Evolutionary conservation across 2,797 vertebrate genomes (phyloP).

Genomic region (Bovichtus variegatus): DNA sequence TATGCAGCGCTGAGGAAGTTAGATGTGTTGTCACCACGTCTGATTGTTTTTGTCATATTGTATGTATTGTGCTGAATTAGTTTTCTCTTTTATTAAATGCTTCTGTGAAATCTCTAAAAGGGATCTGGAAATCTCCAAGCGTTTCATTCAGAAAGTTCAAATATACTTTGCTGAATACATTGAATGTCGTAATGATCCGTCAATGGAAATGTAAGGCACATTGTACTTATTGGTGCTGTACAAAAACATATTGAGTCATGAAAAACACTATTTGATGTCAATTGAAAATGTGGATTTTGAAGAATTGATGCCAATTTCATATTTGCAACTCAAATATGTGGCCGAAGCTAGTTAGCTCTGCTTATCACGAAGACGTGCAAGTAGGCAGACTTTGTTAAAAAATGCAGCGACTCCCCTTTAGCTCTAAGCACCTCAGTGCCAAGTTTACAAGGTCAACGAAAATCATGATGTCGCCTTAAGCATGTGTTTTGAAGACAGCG

Average conservation of each 20-base stretch:
- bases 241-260: background rate
- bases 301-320: background rate
- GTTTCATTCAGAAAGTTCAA: background rate
- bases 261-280: background rate
- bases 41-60: background rate
- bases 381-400: background rate
- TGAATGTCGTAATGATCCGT: background rate
- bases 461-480: slow-evolving; percentile 37
- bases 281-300: background rate
- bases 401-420: background rate
- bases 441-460: slow-evolving; percentile 51
- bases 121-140: background rate
- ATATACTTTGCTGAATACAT: background rate
- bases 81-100: background rate
- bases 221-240: background rate
- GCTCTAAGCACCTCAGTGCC: background rate
- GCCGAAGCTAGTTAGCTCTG: background rate
- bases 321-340: background rate
- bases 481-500: slow-evolving; percentile 41
- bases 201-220: background rate
- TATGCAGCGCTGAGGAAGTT: background rate
- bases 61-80: background rate
- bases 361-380: background rate
- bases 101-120: background rate
- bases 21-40: background rate